Evolutionary conservation across 2,797 vertebrate genomes (phyloP).

Genomic region (Heterohyrax brucei): DNA sequence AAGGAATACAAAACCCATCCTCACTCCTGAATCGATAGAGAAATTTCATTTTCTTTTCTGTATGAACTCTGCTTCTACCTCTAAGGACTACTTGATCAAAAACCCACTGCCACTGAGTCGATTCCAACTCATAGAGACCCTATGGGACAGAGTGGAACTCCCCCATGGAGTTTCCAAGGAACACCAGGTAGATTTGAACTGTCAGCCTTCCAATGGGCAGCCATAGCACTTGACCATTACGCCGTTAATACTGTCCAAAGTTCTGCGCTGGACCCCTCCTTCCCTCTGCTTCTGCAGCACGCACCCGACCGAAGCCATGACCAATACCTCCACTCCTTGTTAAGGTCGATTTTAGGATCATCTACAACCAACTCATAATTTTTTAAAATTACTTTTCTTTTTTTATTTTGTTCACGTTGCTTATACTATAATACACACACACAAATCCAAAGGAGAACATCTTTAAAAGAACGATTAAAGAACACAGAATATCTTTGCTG

Average conservation of each 20-base stretch:
- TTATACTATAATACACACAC: not conserved
- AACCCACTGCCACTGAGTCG: too few species aligned
- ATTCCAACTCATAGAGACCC: too few species aligned
- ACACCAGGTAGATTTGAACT: too few species aligned
- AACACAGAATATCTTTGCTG: not conserved
- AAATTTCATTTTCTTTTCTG: not conserved
- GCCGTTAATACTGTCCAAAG: accelerated
- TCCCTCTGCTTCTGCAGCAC: accelerated
- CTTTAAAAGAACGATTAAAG: not conserved
- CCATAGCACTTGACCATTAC: too few species aligned
- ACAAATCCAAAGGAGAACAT: not conserved
- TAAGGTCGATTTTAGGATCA: not conserved
- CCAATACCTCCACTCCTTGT: not conserved
- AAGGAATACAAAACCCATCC: not conserved
- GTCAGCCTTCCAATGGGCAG: too few species aligned
- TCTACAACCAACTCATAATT: not conserved
- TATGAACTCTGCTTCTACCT: accelerated
- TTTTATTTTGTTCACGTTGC: not conserved
- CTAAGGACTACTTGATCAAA: too few species aligned
- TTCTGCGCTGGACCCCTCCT: accelerated
- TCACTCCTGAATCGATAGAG: not conserved
- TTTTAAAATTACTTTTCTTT: not conserved
- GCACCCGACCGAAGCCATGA: not conserved
- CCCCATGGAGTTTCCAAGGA: too few species aligned
- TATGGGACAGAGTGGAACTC: too few species aligned